These are phyloP conservation scores for Sceloporus tristichus DNA, from an alignment of 2,113 vertebrate species.

Conservation along the genomic window DNA sequence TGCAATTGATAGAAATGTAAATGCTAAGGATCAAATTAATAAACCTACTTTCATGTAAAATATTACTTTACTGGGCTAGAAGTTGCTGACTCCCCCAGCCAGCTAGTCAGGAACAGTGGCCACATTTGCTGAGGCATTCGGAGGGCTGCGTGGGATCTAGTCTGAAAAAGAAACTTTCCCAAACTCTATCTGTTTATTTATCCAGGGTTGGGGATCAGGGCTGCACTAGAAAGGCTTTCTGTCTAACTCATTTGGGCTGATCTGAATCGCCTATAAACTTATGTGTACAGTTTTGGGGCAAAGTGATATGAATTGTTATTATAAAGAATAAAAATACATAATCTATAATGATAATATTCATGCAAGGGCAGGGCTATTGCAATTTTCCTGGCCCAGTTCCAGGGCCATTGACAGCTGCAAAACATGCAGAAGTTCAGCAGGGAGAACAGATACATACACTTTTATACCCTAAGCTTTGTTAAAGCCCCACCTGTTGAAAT, in stretches of 20 bases:
- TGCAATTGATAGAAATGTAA: no score
- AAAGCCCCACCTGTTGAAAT: background rate
- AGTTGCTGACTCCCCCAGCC: no score
- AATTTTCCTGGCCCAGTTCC: background rate
- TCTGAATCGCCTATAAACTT: background rate
- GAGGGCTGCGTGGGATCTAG: background rate
- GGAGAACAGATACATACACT: background rate
- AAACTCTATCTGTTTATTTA: no score
- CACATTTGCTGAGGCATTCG: background rate
- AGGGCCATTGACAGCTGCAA: background rate
- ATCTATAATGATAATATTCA: background rate
- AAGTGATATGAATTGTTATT: background rate
- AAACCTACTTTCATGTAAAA: no score
- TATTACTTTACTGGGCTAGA: no score
- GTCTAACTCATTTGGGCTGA: background rate
- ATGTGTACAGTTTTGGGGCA: background rate
- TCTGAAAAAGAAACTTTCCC: background rate
- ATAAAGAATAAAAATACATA: background rate
- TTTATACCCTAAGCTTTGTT: background rate
- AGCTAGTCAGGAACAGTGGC: background rate
- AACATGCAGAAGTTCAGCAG: background rate
- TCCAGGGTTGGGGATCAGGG: no score
- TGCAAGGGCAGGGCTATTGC: background rate
- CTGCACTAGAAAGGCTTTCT: background rate
- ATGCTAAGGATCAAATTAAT: no score